Conservation (phyloP, 2,113 vertebrate species). For the Antechinus stuartii region DNA sequence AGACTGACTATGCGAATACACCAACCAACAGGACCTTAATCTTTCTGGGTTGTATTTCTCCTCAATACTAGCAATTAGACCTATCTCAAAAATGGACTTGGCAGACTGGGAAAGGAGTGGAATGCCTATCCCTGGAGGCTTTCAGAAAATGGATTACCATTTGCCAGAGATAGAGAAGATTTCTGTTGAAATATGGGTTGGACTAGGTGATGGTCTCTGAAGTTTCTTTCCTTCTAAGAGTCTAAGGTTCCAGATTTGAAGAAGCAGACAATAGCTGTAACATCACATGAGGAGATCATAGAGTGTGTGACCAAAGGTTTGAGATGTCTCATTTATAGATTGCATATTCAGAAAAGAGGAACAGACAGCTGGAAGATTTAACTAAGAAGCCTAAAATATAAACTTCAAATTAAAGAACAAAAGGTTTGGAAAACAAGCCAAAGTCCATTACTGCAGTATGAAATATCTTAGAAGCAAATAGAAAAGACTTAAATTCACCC, state of each 20-base stretch:
- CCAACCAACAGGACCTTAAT: too few species aligned
- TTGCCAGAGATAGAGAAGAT: neutral
- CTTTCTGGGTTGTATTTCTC: too few species aligned
- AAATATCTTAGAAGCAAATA: slow-evolving; percentile 47
- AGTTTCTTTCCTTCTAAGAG: neutral
- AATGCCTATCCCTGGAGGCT: neutral
- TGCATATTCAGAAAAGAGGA: slow-evolving; percentile 70
- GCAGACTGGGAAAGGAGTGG: neutral
- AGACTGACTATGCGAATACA: too few species aligned
- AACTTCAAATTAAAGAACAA: slow-evolving; percentile 50
- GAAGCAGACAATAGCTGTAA: neutral
- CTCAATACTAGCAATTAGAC: neutral
- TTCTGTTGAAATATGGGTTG: neutral
- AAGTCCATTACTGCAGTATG: too few species aligned
- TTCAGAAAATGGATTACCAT: neutral
- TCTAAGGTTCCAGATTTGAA: neutral
- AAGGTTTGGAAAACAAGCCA: too few species aligned
- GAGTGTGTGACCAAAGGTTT: slow-evolving; percentile 70
- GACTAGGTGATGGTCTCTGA: neutral
- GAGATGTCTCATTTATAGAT: slow-evolving; percentile 65
- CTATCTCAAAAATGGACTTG: neutral
- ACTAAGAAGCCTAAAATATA: slow-evolving; percentile 60
- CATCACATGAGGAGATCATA: slow-evolving; percentile 75
- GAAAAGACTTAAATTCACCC: slow-evolving; percentile 41
- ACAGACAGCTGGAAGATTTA: slow-evolving; percentile 64